Evolutionary conservation across 2,113 vertebrate species (phyloP), one percentile per base, ranked within the genome.

Genomic region (Laticauda colubrina): DNA sequence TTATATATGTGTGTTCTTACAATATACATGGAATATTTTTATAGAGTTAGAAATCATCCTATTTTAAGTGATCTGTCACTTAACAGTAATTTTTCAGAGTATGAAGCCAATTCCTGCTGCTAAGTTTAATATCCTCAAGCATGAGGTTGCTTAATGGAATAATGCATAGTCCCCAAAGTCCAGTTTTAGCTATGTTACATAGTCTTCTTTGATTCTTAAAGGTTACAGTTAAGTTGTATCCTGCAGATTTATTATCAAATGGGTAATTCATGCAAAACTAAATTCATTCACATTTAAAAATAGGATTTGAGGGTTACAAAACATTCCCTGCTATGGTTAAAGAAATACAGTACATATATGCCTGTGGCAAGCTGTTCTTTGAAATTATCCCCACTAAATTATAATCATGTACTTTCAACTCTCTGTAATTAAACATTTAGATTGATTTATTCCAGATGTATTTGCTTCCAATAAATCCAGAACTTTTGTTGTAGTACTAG

Each of bases 371-470:
- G 56, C 95, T 89, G 59, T 59, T 96, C 97, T 98, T 98, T 98
- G 95, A 98, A 98, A 98, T 98, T 97, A 98, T 96, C 97, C 97
- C 94, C 94, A 94, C 95, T 97, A 97, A 98, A 98, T 98, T 98
- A 97, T 95, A 96, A 97, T 97, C 94, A 85, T 96, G 95, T 94
- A 97, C 96, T 98, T 97, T 97, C 97, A 95, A 95, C 95, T 95
- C 96, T 93, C 97, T 98, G 94, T 98, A 98, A 98, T 98, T 98
- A 98, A 98, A 97, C 94, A 88, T 95, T 95, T 96, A 94, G 56
- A 93, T 97, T 98, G 97, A 98, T 98, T 97, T 98, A 95, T 98
- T 99, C 98, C 98, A 98, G 98, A 98, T 96, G 96, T 87, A n/a
- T 95, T 96, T 93, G 90, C 93, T 97, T 96, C 94, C 94, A 94